Base-by-base conservation (phyloP, 1,140 invertebrate genomes). In the Leptinotarsa texana region DNA sequence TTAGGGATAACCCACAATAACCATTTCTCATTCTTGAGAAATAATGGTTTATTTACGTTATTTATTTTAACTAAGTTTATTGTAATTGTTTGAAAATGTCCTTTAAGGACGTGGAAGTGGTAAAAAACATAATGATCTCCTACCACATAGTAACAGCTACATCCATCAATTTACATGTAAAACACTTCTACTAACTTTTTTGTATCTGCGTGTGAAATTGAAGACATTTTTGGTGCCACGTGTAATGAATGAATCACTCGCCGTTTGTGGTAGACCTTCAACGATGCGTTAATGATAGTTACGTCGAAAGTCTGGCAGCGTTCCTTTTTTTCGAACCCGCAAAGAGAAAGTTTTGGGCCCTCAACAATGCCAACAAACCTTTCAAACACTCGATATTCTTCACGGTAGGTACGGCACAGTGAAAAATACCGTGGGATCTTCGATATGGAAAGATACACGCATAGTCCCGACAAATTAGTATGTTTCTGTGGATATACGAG, bases 341-440 rank as follows among this genome's bases (percentile, higher is more conserved):
- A 6, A 57, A 57, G 51, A 57, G 51, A 57, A 57, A 57, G 51
- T 57, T 57, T n/a, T 8, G 51, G n/a, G 51, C 51, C 51, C 51
- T 57, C 51, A 17, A 33, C 51, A 57, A 57, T 57, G 51, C 51
- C 17, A 57, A 57, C 51, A 57, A 57, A 57, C 51, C 51, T 57
- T 57, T 57, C 51, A 15, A 57, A 57, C 51, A 18, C 51, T 57
- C n/a, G 51, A 57, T 17, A 13, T 18, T 13, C 17, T 5, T 57
- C n/a, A 57, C 51, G 15, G 51, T 57, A 2, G 51, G n/a, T 57
- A 57, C 17, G 51, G 51, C 51, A 57, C 33, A 42, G 33, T 42
- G 33, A 42, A 57, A 57, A 57, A 18, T 15, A 57, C 4, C 51
- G 51, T 57, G 51, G 51, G 51, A 57, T 57, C n/a, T 15, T 57